Evolutionary conservation across 2,888 invertebrate genomes (phyloP).

Genomic region (Ormia ochracea): DNA sequence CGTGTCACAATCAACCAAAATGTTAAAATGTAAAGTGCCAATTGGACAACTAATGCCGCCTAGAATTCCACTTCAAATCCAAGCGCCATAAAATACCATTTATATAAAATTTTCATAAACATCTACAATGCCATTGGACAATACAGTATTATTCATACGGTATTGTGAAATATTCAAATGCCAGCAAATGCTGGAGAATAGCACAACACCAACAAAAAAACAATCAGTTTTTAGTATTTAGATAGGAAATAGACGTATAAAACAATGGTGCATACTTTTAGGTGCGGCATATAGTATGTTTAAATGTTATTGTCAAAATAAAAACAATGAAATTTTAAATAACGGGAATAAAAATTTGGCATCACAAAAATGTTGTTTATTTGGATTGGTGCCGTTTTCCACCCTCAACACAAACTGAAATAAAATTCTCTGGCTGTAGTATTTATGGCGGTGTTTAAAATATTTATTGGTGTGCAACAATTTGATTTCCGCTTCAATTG

Average conservation of each 20-base stretch:
- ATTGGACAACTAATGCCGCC: background rate
- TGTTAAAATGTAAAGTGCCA: background rate
- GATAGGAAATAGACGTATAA: constrained; percentile 3
- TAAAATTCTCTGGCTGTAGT: background rate
- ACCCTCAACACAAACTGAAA: background rate
- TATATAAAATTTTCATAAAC: constrained; percentile 52
- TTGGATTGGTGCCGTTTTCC: background rate
- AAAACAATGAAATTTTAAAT: constrained; percentile 13
- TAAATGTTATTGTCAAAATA: background rate
- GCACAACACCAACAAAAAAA: background rate
- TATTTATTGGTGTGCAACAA: background rate
- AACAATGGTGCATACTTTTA: constrained; percentile 43
- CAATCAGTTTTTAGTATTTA: background rate
- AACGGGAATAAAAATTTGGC: background rate
- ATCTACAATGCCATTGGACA: constrained; percentile 24
- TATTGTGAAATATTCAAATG: background rate
- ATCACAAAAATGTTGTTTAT: constrained; percentile 14
- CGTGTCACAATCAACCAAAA: constrained; percentile 32
- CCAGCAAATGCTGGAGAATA: background rate
- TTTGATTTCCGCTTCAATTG: background rate
- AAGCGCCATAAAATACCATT: background rate
- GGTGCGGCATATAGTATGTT: constrained; percentile 1
- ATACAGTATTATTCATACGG: constrained; percentile 14
- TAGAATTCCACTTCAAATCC: background rate
- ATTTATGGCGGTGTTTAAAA: background rate